A percentile compares a stretch with the other conserved stretches of the same genome.
These are phyloP conservation scores for Drosophila pectinifera DNA, from an alignment of 1,140 invertebrate genomes.

Conservation along the genomic window DNA sequence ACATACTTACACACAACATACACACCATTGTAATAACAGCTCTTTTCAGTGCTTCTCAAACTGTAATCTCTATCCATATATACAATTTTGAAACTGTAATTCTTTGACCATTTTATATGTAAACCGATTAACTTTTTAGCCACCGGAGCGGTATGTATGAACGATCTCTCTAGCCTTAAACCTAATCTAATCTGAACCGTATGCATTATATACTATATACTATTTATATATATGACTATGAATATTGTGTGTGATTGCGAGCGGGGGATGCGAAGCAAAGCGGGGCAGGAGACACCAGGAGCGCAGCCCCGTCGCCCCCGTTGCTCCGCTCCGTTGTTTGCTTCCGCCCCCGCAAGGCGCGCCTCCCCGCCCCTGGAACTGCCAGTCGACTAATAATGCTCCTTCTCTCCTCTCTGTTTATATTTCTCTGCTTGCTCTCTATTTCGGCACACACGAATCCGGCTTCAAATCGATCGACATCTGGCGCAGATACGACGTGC, in stretches of 20 bases:
- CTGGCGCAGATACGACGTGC: constrained; percentile 94
- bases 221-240: constrained; percentile 31
- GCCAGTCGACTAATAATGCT: constrained; percentile 58
- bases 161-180: constrained; percentile 63
- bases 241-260: constrained; percentile 31
- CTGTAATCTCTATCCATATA: constrained; percentile 63
- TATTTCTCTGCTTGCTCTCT: constrained; percentile 74
- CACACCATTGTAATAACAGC: constrained; percentile 77
- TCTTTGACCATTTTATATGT: constrained; percentile 59
- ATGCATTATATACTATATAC: constrained; percentile 40
- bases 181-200: constrained; percentile 48
- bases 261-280: constrained; percentile 32
- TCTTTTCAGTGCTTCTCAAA: constrained; percentile 81
- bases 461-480: too few species aligned
- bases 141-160: constrained; percentile 82
- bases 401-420: constrained; percentile 55
- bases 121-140: constrained; percentile 80
- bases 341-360: constrained; percentile 23
- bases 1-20: constrained; percentile 2
- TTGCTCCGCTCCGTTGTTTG: constrained; percentile 4
- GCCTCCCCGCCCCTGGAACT: constrained; percentile 3
- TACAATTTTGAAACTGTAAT: constrained; percentile 64
- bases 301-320: neutral
- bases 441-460: constrained; percentile 42
- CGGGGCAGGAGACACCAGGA: constrained; percentile 1